phyloP scores from a whole-genome alignment of 2,113 vertebrate species.

The Psittacus erithacus region DNA sequence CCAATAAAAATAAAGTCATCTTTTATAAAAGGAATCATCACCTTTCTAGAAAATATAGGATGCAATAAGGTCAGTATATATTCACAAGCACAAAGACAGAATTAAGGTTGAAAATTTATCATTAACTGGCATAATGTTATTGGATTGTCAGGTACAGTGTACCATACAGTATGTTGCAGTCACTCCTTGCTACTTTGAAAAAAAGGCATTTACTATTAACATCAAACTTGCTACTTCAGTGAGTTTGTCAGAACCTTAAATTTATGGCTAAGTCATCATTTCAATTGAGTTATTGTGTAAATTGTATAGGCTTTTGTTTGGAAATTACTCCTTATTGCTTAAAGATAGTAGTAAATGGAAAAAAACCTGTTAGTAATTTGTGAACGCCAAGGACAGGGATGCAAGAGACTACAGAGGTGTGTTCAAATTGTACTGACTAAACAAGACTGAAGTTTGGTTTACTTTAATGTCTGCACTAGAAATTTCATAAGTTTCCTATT shows the following conservation, averaged over 20 bases:
- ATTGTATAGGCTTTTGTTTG: background rate
- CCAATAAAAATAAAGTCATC: background rate
- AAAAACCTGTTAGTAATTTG: background rate
- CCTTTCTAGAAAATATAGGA: background rate
- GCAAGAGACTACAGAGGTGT: background rate
- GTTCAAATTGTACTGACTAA: background rate
- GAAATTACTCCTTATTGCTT: background rate
- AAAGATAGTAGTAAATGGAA: background rate
- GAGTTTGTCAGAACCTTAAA: constrained; percentile 42
- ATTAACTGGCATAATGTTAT: background rate
- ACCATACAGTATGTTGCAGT: constrained; percentile 12
- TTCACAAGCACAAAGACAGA: background rate
- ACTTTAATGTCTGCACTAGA: background rate
- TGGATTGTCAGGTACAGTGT: background rate
- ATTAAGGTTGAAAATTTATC: background rate
- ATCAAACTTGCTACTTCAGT: background rate
- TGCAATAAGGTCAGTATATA: background rate
- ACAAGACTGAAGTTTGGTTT: background rate
- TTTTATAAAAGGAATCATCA: background rate
- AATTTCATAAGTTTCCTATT: background rate
- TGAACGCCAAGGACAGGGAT: background rate
- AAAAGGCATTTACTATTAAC: constrained; percentile 38
- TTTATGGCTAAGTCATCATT: constrained; percentile 55
- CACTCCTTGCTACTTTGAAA: constrained; percentile 29
- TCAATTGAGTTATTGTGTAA: constrained; percentile 48